Evolutionary conservation across 2,888 invertebrate genomes (phyloP).

Genomic region (Xylophagus ater): DNA sequence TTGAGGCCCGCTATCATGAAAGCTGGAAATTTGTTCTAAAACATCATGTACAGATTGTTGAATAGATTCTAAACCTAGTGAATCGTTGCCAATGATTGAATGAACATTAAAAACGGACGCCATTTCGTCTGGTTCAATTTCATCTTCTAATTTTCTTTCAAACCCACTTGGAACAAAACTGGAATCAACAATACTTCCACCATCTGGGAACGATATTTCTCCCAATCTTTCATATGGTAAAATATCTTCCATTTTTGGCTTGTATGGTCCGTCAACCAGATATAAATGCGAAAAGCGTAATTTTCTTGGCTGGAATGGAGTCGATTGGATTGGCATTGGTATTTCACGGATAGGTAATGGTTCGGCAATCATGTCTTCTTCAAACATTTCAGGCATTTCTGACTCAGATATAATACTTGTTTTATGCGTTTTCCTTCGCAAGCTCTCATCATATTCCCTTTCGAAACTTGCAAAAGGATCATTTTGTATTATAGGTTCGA

Average conservation of each 20-base stretch:
- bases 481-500: too few species aligned
- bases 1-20: too few species aligned
- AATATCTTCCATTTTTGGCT: neutral
- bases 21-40: too few species aligned
- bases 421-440: neutral
- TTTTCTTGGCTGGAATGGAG: neutral
- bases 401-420: neutral
- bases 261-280: neutral
- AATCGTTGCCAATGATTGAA: too few species aligned
- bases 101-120: too few species aligned
- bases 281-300: neutral
- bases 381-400: slow-evolving; percentile 5
- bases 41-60: too few species aligned
- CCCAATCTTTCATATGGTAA: neutral
- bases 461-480: slow-evolving; percentile 10
- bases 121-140: neutral
- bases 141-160: slow-evolving; percentile 1
- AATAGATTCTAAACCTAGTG: too few species aligned
- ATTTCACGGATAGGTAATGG: slow-evolving; percentile 1
- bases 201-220: slow-evolving; percentile 2
- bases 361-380: neutral
- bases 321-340: slow-evolving; percentile 8
- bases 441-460: slow-evolving; percentile 6
- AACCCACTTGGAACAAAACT: slow-evolving; percentile 1
- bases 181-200: neutral